Percentiles rank a stretch among this genome's conserved stretches.
Conservation (phyloP, 2,113 vertebrate genomes). For the Panthera leo region DNA sequence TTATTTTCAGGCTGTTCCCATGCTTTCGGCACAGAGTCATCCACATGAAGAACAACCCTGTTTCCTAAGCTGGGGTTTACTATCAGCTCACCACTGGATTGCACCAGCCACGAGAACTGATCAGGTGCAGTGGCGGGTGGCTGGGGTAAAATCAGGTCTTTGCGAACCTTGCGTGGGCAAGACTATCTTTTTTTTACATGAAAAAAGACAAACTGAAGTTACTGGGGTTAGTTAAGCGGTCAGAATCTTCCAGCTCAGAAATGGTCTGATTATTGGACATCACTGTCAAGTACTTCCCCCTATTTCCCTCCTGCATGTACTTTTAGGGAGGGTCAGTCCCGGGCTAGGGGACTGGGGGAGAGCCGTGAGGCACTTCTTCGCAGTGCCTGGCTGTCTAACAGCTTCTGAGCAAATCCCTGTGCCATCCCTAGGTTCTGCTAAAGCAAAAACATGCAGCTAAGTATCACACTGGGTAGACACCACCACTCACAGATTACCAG, state of each 20-base stretch:
- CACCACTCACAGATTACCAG: neutral
- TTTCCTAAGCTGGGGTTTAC: constrained; percentile 60
- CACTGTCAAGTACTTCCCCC: neutral
- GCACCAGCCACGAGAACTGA: neutral
- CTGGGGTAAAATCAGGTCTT: neutral
- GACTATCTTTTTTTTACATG: rapidly evolving
- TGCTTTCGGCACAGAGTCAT: constrained; percentile 68
- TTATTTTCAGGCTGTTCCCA: constrained; percentile 15
- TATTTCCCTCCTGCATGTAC: no score
- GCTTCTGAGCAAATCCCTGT: neutral
- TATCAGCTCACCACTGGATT: constrained; percentile 78
- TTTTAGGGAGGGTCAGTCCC: neutral
- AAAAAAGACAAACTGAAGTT: rapidly evolving
- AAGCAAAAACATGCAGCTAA: neutral
- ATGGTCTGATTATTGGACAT: rapidly evolving
- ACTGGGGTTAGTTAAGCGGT: neutral
- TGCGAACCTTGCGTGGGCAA: neutral
- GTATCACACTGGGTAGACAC: rapidly evolving
- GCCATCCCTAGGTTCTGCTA: neutral
- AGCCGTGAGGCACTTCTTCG: neutral
- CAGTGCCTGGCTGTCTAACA: neutral
- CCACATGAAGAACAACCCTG: constrained; percentile 59
- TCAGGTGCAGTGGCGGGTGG: constrained; percentile 68
- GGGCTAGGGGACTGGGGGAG: neutral
- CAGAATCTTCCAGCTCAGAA: neutral